Evolutionary conservation across 2,113 vertebrate genomes (phyloP).

Genomic region (Rhinopomastus cyanomelas): DNA sequence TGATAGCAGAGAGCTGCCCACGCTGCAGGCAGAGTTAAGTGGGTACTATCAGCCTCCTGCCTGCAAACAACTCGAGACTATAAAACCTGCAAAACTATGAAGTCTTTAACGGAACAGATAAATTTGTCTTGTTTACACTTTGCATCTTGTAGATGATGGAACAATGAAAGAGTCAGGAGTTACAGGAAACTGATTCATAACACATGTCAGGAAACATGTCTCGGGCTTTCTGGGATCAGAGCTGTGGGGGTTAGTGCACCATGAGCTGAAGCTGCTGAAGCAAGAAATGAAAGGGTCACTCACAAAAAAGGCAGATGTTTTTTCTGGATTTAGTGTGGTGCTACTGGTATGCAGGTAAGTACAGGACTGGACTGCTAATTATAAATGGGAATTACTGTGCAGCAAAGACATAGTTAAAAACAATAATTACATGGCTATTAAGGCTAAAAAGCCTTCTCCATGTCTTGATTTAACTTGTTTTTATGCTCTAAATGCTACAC

Average conservation of each 20-base stretch:
- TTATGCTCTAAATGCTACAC: not conserved
- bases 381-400: not conserved
- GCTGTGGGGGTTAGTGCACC: not conserved
- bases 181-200: constrained; percentile 24
- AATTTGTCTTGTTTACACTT: constrained; percentile 59
- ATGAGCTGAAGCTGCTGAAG: not conserved
- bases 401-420: not conserved
- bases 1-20: constrained; percentile 13
- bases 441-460: not conserved
- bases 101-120: constrained; percentile 46
- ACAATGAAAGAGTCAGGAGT: not conserved
- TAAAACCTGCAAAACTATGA: constrained; percentile 29
- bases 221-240: not conserved
- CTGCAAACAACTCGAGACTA: constrained; percentile 33
- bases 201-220: constrained; percentile 15
- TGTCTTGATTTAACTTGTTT: not conserved
- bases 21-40: constrained; percentile 27
- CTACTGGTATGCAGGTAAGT: not conserved
- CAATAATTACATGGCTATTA: not conserved
- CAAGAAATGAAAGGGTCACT: constrained; percentile 13
- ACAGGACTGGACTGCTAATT: not conserved
- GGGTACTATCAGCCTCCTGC: constrained; percentile 40
- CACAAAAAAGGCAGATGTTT: not conserved
- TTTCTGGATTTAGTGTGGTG: not conserved
- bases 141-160: not conserved